Evolutionary conservation across 2,113 vertebrate species (phyloP), one percentile per base, ranked within the genome.

Genomic region (Lepidothrix coronata): DNA sequence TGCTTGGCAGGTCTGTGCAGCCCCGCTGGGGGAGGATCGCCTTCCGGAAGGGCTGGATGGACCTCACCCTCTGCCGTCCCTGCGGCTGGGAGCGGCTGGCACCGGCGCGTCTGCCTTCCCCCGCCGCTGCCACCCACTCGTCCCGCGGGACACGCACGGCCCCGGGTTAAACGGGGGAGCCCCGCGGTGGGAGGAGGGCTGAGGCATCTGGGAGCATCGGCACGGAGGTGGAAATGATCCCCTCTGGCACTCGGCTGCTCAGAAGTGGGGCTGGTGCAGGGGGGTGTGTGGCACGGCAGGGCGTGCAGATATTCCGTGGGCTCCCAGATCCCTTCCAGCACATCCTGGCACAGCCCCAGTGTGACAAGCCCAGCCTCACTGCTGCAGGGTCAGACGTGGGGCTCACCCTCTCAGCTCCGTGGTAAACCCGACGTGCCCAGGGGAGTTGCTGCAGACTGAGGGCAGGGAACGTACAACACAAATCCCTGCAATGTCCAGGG

Each of bases 361-460:
- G 33, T 12, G 44, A 44, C 28, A 55, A 83, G 31, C 57, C 31
- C 77, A 46, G 48, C 39, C 44, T 79, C 8, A 0, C 1, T 3
- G 27, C 59, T 78, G 12, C 3, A 0, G 62, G 25, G 52, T 31
- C 5, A 3, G 49, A 44, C 2, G 0, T 0, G 0, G 76, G 41
- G 19, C 22, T 68, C 15, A 2, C 6, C 8, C 23, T 57, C 80
- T 70, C 3, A 14, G 5, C 33, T 37, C 1, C 3, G 22, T 4
- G 8, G 41, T 17, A 41, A 58, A 24, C 25, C 10, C 0, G 0
- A 12, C 0, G 0, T 58, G 49, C 44, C 17, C 18, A 3, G 35
- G 23, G 44, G 44, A 65, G 24, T 6, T 82, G 65, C 57, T 94
- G 68, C 83, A 72, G 43, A 3, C 12, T 12, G 77, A 54, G 51